These are phyloP conservation scores for Vulpes ferrilata DNA, from an alignment of 2,113 vertebrate species.

Conservation along the genomic window DNA sequence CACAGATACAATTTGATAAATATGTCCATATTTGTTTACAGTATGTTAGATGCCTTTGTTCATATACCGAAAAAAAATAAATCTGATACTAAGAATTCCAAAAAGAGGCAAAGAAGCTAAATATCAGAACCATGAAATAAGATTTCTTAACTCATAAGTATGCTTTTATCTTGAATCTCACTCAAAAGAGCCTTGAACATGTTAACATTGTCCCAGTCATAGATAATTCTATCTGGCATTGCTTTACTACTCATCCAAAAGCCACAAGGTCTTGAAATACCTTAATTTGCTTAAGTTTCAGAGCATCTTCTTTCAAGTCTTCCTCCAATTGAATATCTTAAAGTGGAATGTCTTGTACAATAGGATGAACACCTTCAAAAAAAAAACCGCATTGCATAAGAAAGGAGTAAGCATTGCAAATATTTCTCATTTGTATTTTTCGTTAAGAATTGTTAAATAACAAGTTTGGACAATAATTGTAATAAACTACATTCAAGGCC, in stretches of 20 bases:
- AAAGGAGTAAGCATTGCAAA: neutral
- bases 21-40: constrained; percentile 32
- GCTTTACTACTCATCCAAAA: neutral
- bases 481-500: constrained; percentile 15
- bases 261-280: neutral
- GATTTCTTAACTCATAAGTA: neutral
- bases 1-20: constrained; percentile 56
- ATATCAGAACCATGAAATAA: neutral
- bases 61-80: constrained; percentile 46
- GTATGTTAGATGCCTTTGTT: constrained; percentile 17
- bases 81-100: constrained; percentile 39
- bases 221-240: neutral
- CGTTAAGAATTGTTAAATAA: neutral
- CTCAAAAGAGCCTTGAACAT: neutral
- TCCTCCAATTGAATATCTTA: neutral
- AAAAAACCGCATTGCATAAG: neutral
- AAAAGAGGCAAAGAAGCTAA: neutral
- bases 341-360: neutral
- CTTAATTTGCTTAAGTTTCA: neutral
- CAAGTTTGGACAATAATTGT: neutral
- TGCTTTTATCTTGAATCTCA: constrained; percentile 44
- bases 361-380: neutral
- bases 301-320: neutral
- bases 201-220: neutral
- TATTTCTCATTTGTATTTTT: constrained; percentile 14